A percentile compares a stretch with the other conserved stretches of the same genome.
phyloP scores from a whole-genome alignment of 2,113 vertebrate species.

The Antigone vipio region DNA sequence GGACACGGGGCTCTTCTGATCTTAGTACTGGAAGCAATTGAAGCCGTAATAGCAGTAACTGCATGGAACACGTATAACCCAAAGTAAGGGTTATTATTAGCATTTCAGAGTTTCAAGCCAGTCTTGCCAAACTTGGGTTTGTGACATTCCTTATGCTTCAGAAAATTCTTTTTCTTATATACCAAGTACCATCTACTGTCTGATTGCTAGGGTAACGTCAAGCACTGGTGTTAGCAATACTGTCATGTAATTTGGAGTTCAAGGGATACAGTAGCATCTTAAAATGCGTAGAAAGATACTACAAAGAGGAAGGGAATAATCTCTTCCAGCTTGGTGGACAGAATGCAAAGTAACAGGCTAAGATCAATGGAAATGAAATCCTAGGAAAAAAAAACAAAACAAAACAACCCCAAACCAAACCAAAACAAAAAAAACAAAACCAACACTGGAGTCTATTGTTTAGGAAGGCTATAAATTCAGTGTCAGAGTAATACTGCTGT shows the following conservation, averaged over 20 bases:
- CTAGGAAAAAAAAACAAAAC: neutral
- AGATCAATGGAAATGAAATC: neutral
- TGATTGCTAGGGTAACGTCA: constrained; percentile 13
- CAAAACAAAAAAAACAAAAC: too few species aligned
- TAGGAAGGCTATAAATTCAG: neutral
- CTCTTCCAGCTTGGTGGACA: neutral
- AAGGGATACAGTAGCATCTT: neutral
- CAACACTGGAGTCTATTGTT: neutral
- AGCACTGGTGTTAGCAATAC: neutral
- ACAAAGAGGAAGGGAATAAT: neutral
- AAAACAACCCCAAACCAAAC: too few species aligned
- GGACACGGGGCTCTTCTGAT: neutral
- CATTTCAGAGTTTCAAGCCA: neutral
- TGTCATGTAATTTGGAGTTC: neutral
- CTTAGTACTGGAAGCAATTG: neutral
- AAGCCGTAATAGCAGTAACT: neutral
- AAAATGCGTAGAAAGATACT: neutral
- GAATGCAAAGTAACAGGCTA: neutral
- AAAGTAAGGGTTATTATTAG: neutral
- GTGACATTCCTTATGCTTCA: constrained; percentile 9
- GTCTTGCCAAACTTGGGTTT: neutral
- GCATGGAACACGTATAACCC: neutral
- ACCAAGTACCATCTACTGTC: neutral
- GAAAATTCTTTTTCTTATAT: neutral
- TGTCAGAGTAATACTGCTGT: neutral